Conservation (phyloP, 2,797 vertebrate genomes). For the Macrochelys suwanniensis region DNA sequence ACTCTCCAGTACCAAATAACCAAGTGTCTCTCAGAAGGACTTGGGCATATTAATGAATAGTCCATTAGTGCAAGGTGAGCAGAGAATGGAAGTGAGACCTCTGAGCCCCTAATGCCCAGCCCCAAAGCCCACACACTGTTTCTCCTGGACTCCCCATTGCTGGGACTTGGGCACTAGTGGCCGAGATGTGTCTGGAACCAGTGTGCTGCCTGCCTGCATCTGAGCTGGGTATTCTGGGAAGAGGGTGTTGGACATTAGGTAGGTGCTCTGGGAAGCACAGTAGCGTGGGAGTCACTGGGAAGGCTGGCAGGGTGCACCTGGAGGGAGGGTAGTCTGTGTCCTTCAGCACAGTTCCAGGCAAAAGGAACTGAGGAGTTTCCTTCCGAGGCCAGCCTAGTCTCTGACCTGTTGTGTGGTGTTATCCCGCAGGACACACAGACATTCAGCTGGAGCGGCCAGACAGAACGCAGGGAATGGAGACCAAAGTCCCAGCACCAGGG, state of each 20-base stretch:
- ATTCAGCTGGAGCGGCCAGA: constrained; percentile 78
- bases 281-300: neutral
- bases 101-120: neutral
- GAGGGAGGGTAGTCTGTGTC: too few species aligned
- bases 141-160: neutral
- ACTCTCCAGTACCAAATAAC: too few species aligned
- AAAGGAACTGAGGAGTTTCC: neutral
- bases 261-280: too few species aligned
- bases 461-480: constrained; percentile 71
- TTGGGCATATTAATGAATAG: too few species aligned
- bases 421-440: constrained; percentile 82
- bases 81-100: too few species aligned
- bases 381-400: fast-evolving
- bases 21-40: too few species aligned
- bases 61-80: too few species aligned
- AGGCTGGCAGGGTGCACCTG: fast-evolving
- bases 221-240: too few species aligned
- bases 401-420: neutral
- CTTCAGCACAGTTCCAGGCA: neutral
- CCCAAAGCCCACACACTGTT: neutral
- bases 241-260: too few species aligned
- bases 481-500: constrained; percentile 75
- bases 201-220: too few species aligned
- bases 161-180: neutral
- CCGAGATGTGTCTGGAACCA: too few species aligned